Evolutionary conservation across 2,888 invertebrate genomes (phyloP).

Genomic region (Chalcis sispes): DNA sequence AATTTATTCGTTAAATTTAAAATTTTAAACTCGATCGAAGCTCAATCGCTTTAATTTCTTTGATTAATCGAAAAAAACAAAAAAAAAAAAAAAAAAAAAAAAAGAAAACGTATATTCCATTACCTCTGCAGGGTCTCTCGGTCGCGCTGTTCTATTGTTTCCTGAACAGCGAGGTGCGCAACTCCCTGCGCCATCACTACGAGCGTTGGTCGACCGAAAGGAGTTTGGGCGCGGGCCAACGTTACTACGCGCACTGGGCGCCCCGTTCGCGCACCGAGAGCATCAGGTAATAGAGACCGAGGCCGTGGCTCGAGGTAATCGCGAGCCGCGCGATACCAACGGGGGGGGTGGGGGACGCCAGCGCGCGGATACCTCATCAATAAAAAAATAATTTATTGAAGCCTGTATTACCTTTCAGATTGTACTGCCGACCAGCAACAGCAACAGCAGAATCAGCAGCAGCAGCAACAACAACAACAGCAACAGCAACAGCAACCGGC

Average conservation of each 20-base stretch:
- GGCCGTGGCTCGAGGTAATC: slow-evolving; percentile 48
- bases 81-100: too few species aligned
- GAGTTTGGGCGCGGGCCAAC: slow-evolving; percentile 77
- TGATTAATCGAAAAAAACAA: too few species aligned
- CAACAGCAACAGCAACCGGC: neutral
- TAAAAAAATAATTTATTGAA: slow-evolving; percentile 57
- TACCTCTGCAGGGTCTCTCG: slow-evolving; percentile 89
- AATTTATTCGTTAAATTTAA: too few species aligned
- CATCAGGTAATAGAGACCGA: slow-evolving; percentile 81
- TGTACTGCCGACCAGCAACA: slow-evolving; percentile 81
- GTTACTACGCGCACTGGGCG: slow-evolving; percentile 89
- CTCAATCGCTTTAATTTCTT: too few species aligned
- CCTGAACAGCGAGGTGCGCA: slow-evolving; percentile 93
- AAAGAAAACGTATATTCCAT: too few species aligned
- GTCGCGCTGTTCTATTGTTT: slow-evolving; percentile 95
- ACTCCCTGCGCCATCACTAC: slow-evolving; percentile 89
- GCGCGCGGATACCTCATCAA: slow-evolving; percentile 49
- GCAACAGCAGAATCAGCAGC: neutral
- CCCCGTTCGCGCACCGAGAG: slow-evolving; percentile 88
- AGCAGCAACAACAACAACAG: neutral
- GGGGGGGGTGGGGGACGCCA: slow-evolving; percentile 41
- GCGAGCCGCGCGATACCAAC: slow-evolving; percentile 5
- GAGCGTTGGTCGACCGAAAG: slow-evolving; percentile 86
- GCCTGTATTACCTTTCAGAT: slow-evolving; percentile 76
- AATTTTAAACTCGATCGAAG: too few species aligned